Percentiles rank a stretch among this genome's conserved stretches.
These are phyloP conservation scores for Gopherus evgoodei DNA, from an alignment of 2,113 vertebrate species.

Conservation along the genomic window DNA sequence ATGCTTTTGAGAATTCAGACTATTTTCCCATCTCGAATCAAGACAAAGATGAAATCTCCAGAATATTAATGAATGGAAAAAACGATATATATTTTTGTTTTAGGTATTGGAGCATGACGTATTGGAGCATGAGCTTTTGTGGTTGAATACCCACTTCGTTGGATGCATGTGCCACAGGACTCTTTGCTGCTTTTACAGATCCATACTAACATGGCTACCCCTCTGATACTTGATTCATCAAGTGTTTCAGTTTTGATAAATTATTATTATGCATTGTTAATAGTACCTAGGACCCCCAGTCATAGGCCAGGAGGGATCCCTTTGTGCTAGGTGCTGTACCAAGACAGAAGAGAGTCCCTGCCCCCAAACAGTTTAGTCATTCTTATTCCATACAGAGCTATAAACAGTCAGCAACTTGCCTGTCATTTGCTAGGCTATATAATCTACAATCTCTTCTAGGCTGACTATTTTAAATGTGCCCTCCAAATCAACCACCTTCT, in stretches of 20 bases:
- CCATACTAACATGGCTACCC: too few species aligned
- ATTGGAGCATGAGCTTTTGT: too few species aligned
- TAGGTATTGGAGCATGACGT: too few species aligned
- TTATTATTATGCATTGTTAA: neutral
- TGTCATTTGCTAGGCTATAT: accelerated
- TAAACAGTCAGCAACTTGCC: neutral
- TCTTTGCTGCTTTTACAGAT: too few species aligned
- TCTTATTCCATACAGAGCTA: neutral
- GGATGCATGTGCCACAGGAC: too few species aligned
- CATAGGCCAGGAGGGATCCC: neutral
- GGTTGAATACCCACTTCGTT: too few species aligned
- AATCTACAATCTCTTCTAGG: neutral
- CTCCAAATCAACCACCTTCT: neutral
- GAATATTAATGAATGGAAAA: neutral
- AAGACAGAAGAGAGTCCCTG: neutral
- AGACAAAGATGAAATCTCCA: neutral
- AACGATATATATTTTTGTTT: neutral
- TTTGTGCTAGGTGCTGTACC: neutral
- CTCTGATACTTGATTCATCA: neutral
- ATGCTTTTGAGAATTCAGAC: neutral
- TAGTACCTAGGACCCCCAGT: neutral
- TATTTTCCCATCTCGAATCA: neutral
- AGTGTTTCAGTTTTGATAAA: neutral
- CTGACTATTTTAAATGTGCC: accelerated
- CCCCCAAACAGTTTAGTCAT: neutral